These are phyloP conservation scores for Microplitis deprimator DNA, from an alignment of 2,888 invertebrate species.

Conservation along the genomic window DNA sequence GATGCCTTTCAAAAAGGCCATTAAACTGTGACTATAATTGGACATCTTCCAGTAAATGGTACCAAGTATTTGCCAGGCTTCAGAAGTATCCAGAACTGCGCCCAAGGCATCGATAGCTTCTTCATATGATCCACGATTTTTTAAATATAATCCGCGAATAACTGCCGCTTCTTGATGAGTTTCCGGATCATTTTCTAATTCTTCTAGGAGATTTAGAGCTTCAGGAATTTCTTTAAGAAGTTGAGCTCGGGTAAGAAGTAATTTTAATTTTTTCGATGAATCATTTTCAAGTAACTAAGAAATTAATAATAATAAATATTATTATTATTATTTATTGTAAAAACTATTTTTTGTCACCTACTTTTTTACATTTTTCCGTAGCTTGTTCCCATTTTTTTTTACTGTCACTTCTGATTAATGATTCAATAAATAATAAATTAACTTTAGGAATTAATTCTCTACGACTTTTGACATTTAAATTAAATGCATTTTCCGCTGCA, in stretches of 20 bases:
- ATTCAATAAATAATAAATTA: slow-evolving; percentile 66
- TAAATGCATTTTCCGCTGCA: slow-evolving; percentile 67
- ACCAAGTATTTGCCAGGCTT: slow-evolving; percentile 76
- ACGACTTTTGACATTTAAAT: slow-evolving; percentile 64
- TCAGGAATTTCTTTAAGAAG: slow-evolving; percentile 69
- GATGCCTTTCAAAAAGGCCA: slow-evolving; percentile 76
- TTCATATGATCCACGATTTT: slow-evolving; percentile 73
- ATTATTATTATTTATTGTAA: slow-evolving; percentile 24
- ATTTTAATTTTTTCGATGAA: slow-evolving; percentile 51
- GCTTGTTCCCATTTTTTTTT: slow-evolving; percentile 73
- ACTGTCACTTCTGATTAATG: slow-evolving; percentile 69
- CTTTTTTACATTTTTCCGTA: slow-evolving; percentile 65
- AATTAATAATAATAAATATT: slow-evolving; percentile 37
- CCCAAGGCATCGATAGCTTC: slow-evolving; percentile 75
- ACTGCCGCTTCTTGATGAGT: slow-evolving; percentile 63
- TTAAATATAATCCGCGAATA: slow-evolving; percentile 73
- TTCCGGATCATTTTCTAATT: slow-evolving; percentile 61
- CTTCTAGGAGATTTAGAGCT: slow-evolving; percentile 65
- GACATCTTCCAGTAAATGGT: slow-evolving; percentile 76
- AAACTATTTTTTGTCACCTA: slow-evolving; percentile 48
- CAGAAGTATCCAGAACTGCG: slow-evolving; percentile 70
- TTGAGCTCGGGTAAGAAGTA: slow-evolving; percentile 66
- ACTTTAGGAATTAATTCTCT: slow-evolving; percentile 58
- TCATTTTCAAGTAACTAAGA: slow-evolving; percentile 53
- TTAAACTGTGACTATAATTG: slow-evolving; percentile 76